Evolutionary conservation across 1,140 invertebrate species (phyloP), one percentile per base, ranked within the genome.

Genomic region (Pseudomyrmex gracilis): DNA sequence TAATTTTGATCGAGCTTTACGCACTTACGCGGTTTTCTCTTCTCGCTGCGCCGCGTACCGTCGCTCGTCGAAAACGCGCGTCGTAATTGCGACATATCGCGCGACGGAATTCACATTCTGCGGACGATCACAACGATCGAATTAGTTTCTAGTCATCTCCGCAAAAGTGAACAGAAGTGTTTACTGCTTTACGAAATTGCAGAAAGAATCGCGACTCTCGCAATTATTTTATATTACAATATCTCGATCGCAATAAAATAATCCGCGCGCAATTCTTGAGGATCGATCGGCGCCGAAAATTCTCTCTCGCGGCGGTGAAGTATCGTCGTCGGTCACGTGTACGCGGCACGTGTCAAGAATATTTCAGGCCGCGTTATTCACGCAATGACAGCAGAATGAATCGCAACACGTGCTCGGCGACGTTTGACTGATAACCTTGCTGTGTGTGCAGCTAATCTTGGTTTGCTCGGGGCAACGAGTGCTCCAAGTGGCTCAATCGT

Each of bases 311-410:
- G 17, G 5, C 60, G 83, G 73, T 13, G 57, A 64, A 49, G 13
- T 55, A 17, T 45, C 60, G 20, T 34, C 43, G 63, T 61, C 55
- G 73, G 88, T 84, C 88, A 82, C 88, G 88, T 89, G 88, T 49
- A 64, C 2, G 53, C 58, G 85, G 77, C 88, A 89, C 88, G 88
- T 89, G 88, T 85, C 85, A 58, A 9, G 89, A 92, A 93, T 93
- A 94, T 94, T 93, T 93, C 86, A 87, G 89, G 73, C 83, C 85
- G 82, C 90, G 85, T 91, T 93, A 93, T 93, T 94, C 93, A 93
- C 92, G 92, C 92, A 93, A 92, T 88, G 92, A 93, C 92, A 93
- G 91, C 85, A 84, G 88, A 90, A 91, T 93, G 92, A 94, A 94
- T 94, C 90, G 92, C 83, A 88, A 86, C 93, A 94, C 93, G 93